Conservation (phyloP, 2,888 invertebrate species). For the Acholoe squamosa region DNA sequence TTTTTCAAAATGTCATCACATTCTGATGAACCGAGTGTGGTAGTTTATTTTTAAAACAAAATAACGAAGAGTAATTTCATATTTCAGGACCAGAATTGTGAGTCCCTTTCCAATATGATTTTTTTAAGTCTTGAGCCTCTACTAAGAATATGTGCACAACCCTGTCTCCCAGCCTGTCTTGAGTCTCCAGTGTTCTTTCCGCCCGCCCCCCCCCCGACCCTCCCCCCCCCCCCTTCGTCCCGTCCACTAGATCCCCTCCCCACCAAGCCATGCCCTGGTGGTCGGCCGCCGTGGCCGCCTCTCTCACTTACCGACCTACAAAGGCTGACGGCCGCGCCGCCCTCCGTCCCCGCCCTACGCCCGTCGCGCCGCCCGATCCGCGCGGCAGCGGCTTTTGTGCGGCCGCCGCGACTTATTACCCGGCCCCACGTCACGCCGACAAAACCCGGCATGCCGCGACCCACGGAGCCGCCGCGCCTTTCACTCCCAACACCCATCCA, state of each 20-base stretch:
- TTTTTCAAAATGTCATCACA: too few species aligned
- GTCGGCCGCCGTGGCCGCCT: background rate
- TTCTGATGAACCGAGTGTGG: too few species aligned
- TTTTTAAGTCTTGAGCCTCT: too few species aligned
- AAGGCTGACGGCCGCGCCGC: background rate
- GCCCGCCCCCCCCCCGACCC: too few species aligned
- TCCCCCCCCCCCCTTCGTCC: too few species aligned
- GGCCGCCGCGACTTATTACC: background rate
- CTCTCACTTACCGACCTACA: background rate
- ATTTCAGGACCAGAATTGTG: too few species aligned
- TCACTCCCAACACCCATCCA: background rate
- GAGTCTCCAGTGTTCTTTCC: too few species aligned
- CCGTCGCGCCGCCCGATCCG: background rate
- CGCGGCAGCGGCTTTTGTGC: background rate
- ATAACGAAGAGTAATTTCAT: too few species aligned
- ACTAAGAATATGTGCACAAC: too few species aligned
- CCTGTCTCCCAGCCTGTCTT: too few species aligned
- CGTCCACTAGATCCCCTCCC: background rate
- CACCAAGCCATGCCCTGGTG: background rate
- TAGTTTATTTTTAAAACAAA: too few species aligned
- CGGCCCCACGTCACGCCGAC: background rate
- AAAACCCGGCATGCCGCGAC: constrained; percentile 18
- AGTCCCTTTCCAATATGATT: too few species aligned
- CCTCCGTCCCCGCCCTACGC: background rate
- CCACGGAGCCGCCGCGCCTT: background rate